A percentile compares a stretch with the other conserved stretches of the same genome.
Evolutionary conservation across 1,140 invertebrate genomes (phyloP).

Genomic region (Helicoverpa zea): DNA sequence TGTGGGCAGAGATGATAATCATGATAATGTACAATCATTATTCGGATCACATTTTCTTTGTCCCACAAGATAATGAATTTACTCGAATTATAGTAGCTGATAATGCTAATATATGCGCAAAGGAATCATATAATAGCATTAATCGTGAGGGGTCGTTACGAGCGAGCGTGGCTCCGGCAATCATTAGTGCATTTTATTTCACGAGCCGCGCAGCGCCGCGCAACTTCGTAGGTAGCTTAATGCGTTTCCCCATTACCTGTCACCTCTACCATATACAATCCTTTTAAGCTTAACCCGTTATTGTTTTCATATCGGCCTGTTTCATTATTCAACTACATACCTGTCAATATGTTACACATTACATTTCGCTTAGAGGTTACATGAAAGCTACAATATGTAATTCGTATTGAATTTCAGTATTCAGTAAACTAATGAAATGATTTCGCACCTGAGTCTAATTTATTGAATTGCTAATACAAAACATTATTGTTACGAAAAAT

Average conservation of each 20-base stretch:
- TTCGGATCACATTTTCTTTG: constrained; percentile 19
- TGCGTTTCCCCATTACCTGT: constrained; percentile 79
- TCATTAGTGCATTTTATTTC: constrained; percentile 79
- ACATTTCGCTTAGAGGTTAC: constrained; percentile 1
- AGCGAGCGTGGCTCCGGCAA: constrained; percentile 51
- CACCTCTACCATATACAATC: constrained; percentile 65
- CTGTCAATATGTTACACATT: constrained; percentile 13
- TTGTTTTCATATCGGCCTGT: constrained; percentile 53
- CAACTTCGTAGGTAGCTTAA: constrained; percentile 69
- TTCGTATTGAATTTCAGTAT: constrained; percentile 22
- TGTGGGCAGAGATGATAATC: constrained; percentile 23
- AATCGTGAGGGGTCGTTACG: constrained; percentile 56
- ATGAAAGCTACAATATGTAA: not conserved
- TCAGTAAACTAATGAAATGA: constrained; percentile 34
- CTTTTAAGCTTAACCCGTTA: constrained; percentile 57
- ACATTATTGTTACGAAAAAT: constrained; percentile 2
- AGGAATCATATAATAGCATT: constrained; percentile 53
- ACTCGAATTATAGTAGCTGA: constrained; percentile 1
- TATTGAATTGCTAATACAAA: constrained; percentile 16
- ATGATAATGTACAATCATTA: constrained; percentile 2
- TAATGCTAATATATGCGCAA: constrained; percentile 31
- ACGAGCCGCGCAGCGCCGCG: constrained; percentile 60
- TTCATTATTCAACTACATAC: constrained; percentile 28
- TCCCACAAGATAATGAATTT: constrained; percentile 20
- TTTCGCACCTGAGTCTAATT: constrained; percentile 18